phyloP scores from a whole-genome alignment of 1,140 invertebrate genomes.

The Limonius californicus region DNA sequence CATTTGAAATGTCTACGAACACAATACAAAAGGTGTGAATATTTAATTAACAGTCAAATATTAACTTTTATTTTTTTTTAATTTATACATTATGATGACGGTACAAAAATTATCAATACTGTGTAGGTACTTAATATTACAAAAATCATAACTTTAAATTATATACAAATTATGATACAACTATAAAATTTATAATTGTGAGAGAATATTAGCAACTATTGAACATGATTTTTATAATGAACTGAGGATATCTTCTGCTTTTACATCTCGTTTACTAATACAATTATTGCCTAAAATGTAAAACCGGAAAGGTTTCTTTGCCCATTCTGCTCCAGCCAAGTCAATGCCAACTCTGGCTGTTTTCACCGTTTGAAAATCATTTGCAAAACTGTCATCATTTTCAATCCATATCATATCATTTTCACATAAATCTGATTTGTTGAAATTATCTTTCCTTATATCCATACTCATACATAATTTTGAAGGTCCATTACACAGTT shows the following conservation, averaged over 20 bases:
- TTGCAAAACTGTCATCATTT: constrained; percentile 42
- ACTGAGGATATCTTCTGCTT: constrained; percentile 47
- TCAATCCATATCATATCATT: constrained; percentile 63
- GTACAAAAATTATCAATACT: too few relatives aligned
- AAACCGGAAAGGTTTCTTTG: constrained; percentile 62
- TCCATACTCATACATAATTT: constrained; percentile 70
- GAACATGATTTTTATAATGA: too few relatives aligned
- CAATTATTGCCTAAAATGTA: constrained; percentile 55
- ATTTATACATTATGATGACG: too few relatives aligned
- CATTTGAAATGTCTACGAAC: too few relatives aligned
- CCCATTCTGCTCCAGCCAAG: constrained; percentile 59
- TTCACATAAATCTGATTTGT: constrained; percentile 56
- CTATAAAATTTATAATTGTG: too few relatives aligned
- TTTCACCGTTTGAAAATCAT: constrained; percentile 50
- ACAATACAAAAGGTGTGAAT: too few relatives aligned
- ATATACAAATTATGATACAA: too few relatives aligned
- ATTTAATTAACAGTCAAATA: too few relatives aligned
- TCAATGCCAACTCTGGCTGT: constrained; percentile 67
- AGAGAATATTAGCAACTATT: too few relatives aligned
- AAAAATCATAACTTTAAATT: too few relatives aligned
- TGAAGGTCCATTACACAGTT: constrained; percentile 74
- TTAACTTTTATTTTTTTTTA: too few relatives aligned
- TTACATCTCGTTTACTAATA: constrained; percentile 58
- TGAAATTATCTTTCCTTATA: constrained; percentile 58
- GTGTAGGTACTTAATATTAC: too few relatives aligned